These are phyloP conservation scores for Eciton burchellii DNA, from an alignment of 1,140 invertebrate species.

Conservation along the genomic window DNA sequence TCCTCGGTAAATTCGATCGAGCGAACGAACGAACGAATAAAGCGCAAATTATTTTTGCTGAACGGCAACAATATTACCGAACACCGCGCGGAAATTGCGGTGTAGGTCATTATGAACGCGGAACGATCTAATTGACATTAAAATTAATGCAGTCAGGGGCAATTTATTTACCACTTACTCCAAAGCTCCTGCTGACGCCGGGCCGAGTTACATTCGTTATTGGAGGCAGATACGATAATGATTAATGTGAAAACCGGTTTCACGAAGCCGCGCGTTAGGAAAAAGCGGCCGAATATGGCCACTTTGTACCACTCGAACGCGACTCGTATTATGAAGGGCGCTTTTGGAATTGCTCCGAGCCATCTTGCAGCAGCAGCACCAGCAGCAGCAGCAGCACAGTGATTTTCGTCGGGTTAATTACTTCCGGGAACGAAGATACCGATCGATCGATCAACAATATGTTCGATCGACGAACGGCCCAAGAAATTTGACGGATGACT, in stretches of 20 bases:
- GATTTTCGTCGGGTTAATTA: constrained; percentile 70
- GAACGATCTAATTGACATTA: constrained; percentile 74
- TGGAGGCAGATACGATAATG: constrained; percentile 75
- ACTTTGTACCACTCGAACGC: constrained; percentile 57
- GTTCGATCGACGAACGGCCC: constrained; percentile 27
- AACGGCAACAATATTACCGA: constrained; percentile 40
- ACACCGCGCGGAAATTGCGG: constrained; percentile 48
- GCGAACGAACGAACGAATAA: background rate
- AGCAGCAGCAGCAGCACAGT: too few relatives aligned
- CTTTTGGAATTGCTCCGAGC: constrained; percentile 43
- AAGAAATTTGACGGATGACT: constrained; percentile 56
- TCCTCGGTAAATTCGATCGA: constrained; percentile 27
- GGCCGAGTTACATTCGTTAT: constrained; percentile 70
- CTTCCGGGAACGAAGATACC: constrained; percentile 44
- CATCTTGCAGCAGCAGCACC: constrained; percentile 25
- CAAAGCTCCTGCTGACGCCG: constrained; percentile 68
- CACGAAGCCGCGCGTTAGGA: constrained; percentile 57
- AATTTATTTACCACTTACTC: constrained; percentile 75
- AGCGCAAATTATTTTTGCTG: constrained; percentile 36
- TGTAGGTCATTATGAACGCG: constrained; percentile 64
- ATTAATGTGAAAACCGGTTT: constrained; percentile 77
- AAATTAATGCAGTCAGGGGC: constrained; percentile 76
- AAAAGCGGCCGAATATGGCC: constrained; percentile 72
- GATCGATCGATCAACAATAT: constrained; percentile 55
- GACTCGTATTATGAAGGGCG: constrained; percentile 65